A percentile compares a stretch with the other conserved stretches of the same genome.
phyloP scores from a whole-genome alignment of 2,888 invertebrate species.

The Erebia epiphron region DNA sequence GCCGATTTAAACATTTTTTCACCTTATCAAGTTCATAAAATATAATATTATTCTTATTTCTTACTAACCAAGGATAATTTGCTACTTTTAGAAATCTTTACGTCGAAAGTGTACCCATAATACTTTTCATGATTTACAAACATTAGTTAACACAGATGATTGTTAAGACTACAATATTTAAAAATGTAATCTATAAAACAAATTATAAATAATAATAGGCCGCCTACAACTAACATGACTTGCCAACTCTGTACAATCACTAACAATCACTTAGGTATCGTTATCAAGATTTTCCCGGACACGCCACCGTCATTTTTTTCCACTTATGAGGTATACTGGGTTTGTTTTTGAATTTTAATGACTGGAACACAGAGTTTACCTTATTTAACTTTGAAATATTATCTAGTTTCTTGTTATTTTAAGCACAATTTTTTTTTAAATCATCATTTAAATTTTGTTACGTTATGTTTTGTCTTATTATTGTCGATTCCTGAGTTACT shows the following conservation, averaged over 20 bases:
- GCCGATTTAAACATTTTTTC: too few relatives aligned
- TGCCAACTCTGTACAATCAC: constrained; percentile 22
- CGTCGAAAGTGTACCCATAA: not conserved
- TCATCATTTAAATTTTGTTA: too few relatives aligned
- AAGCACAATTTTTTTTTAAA: too few relatives aligned
- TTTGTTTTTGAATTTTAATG: not conserved
- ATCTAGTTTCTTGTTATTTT: too few relatives aligned
- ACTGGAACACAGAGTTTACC: not conserved
- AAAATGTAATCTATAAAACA: constrained; percentile 5
- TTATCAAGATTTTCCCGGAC: constrained; percentile 31
- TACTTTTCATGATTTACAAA: not conserved
- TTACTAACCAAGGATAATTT: too few relatives aligned
- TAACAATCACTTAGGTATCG: constrained; percentile 25
- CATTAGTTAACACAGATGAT: not conserved
- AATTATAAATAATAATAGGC: constrained; percentile 25
- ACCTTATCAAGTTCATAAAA: too few relatives aligned
- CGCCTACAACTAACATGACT: constrained; percentile 27
- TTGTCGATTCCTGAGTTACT: too few relatives aligned
- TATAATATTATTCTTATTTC: too few relatives aligned
- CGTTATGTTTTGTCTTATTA: too few relatives aligned
- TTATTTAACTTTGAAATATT: not conserved
- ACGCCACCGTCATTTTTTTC: constrained; percentile 27
- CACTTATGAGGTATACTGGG: constrained; percentile 7
- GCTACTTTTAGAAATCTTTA: not conserved
- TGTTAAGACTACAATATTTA: not conserved